These are phyloP conservation scores for Imbricaverruca yamaguchii DNA, from an alignment of 2,888 invertebrate genomes.

Conservation along the genomic window DNA sequence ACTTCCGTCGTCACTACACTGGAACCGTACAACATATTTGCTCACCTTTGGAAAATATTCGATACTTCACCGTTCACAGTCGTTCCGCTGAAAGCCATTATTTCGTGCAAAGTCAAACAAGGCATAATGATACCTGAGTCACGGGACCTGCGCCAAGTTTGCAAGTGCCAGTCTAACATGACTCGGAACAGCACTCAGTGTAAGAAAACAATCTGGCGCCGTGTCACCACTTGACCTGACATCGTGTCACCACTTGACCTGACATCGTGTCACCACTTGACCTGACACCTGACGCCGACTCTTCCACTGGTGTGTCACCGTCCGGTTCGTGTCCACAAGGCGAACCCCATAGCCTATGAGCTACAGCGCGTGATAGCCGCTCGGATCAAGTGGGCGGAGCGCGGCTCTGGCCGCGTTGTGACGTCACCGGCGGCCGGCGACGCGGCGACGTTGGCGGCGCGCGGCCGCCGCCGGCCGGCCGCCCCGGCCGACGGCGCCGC, in stretches of 20 bases:
- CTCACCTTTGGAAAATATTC: too few relatives aligned
- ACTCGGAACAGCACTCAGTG: too few relatives aligned
- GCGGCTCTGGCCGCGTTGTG: not conserved
- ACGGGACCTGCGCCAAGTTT: too few relatives aligned
- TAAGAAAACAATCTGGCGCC: too few relatives aligned
- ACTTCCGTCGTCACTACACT: too few relatives aligned
- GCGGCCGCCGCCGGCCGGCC: not conserved
- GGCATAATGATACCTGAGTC: too few relatives aligned
- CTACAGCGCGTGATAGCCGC: constrained; percentile 72
- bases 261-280: not conserved
- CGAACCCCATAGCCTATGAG: constrained; percentile 63
- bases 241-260: not conserved
- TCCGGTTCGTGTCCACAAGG: constrained; percentile 46
- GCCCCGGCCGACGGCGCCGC: not conserved
- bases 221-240: not conserved
- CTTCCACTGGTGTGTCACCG: constrained; percentile 23
- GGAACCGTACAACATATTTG: too few relatives aligned
- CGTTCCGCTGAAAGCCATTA: too few relatives aligned
- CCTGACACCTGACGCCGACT: not conserved
- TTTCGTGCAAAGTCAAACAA: too few relatives aligned
- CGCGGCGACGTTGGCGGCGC: not conserved
- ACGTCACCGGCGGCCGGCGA: not conserved
- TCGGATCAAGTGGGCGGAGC: constrained; percentile 48
- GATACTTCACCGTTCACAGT: too few relatives aligned
- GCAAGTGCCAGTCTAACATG: too few relatives aligned